Conservation (phyloP, 1,140 invertebrate genomes). For the Portunus trituberculatus region DNA sequence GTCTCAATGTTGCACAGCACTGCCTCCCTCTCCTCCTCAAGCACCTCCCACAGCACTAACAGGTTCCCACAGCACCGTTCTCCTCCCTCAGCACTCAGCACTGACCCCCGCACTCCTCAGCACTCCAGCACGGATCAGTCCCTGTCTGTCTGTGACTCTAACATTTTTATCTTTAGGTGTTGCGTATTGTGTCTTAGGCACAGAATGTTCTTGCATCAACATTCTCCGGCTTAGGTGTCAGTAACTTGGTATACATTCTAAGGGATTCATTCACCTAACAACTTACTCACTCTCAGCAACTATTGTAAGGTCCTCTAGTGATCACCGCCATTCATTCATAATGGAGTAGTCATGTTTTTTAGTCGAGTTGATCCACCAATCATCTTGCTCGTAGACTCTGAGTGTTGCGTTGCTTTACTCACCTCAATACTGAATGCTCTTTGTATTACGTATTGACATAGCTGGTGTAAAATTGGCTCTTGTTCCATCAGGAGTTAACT, state of each 20-base stretch:
- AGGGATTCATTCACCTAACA: neutral
- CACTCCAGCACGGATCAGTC: neutral
- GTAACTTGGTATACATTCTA: neutral
- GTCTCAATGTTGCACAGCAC: conserved; percentile 17
- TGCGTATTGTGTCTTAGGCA: conserved; percentile 8
- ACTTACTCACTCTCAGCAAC: neutral
- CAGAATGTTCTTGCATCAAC: conserved; percentile 6
- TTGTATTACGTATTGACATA: neutral
- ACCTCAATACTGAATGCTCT: neutral
- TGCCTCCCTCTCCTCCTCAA: neutral
- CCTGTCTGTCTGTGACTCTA: neutral
- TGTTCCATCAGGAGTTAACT: neutral
- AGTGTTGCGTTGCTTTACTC: neutral
- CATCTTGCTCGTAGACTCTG: too few species aligned
- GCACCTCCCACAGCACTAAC: conserved; percentile 17
- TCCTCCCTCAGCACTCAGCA: neutral
- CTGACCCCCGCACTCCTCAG: too few species aligned
- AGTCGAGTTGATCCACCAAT: neutral
- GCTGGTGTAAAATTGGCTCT: neutral
- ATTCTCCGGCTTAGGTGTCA: neutral
- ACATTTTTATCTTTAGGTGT: conserved; percentile 11
- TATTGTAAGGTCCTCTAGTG: too few species aligned
- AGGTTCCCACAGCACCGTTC: conserved; percentile 2
- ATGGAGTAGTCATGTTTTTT: too few species aligned
- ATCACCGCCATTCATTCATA: too few species aligned